A percentile compares a stretch with the other conserved stretches of the same genome.
phyloP scores from a whole-genome alignment of 2,113 vertebrate genomes.

The Cyprinodon brontotheroides region DNA sequence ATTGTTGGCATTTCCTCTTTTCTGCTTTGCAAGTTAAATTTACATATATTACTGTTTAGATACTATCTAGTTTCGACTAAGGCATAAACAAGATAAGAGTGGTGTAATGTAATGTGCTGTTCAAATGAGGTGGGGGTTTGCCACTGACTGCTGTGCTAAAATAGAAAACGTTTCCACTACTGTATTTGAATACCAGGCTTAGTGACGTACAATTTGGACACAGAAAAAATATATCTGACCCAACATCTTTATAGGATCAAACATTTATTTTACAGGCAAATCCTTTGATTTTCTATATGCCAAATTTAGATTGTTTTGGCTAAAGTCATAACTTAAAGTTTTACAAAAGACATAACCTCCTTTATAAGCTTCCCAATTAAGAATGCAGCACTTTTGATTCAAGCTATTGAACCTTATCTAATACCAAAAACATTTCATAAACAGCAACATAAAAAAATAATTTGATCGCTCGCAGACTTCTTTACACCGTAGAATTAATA shows the following conservation, averaged over 20 bases:
- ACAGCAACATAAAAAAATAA: background rate
- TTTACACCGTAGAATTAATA: background rate
- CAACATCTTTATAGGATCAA: too few relatives aligned
- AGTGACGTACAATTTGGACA: background rate
- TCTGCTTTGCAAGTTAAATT: constrained; percentile 59
- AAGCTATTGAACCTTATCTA: background rate
- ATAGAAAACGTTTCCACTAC: background rate
- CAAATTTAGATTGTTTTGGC: background rate
- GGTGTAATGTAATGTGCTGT: constrained; percentile 32
- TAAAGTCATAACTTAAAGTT: background rate
- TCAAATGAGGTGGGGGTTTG: constrained; percentile 37
- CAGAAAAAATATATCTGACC: background rate
- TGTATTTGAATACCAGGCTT: constrained; percentile 1
- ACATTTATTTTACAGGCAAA: background rate
- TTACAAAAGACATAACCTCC: too few relatives aligned
- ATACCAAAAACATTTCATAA: background rate
- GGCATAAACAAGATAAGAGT: constrained; percentile 17
- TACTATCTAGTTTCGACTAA: constrained; percentile 16
- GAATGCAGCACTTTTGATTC: background rate
- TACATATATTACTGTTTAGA: background rate
- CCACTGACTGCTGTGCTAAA: constrained; percentile 11
- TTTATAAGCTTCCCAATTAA: too few relatives aligned
- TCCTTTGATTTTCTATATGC: background rate
- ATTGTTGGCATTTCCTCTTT: constrained; percentile 47
- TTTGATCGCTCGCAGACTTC: background rate